A percentile compares a stretch with the other conserved stretches of the same genome.
These are phyloP conservation scores for Stigmatopora nigra DNA, from an alignment of 2,113 vertebrate genomes.

Conservation along the genomic window DNA sequence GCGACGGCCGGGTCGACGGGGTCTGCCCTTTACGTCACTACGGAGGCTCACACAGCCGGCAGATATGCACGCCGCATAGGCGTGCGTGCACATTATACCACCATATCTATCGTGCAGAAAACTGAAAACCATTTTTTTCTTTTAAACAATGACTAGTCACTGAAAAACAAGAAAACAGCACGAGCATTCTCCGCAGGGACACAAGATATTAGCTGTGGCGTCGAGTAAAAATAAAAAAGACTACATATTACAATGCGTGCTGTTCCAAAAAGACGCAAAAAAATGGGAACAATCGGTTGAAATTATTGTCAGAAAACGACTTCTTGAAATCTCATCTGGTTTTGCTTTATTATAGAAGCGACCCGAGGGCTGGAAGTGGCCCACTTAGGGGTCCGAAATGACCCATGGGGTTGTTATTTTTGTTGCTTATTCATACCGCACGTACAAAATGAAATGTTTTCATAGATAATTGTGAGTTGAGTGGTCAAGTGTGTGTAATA, in stretches of 20 bases:
- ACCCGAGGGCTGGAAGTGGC: too few relatives aligned
- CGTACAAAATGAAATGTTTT: too few relatives aligned
- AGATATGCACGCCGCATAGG: conserved; percentile 48
- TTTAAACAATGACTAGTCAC: too few relatives aligned
- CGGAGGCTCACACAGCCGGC: conserved; percentile 36
- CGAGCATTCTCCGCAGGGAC: conserved; percentile 42
- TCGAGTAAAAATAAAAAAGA: conserved; percentile 20
- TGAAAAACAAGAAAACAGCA: conserved; percentile 37
- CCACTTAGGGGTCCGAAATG: too few relatives aligned
- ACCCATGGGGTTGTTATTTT: too few relatives aligned
- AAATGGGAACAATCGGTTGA: not conserved
- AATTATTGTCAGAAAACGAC: not conserved
- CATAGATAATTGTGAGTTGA: too few relatives aligned
- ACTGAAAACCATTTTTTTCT: too few relatives aligned
- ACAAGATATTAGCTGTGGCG: conserved; percentile 17
- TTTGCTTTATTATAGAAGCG: not conserved
- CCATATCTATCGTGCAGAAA: conserved; percentile 29
- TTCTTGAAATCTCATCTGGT: not conserved
- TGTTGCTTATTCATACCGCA: too few relatives aligned
- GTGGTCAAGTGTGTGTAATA: too few relatives aligned
- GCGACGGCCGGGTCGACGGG: conserved; percentile 38
- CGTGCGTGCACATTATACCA: conserved; percentile 31
- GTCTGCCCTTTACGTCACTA: conserved; percentile 55
- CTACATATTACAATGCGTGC: not conserved
- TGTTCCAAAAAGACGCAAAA: not conserved